A percentile compares a stretch with the other conserved stretches of the same genome.
These are phyloP conservation scores for Cuniculus paca DNA, from an alignment of 2,797 vertebrate species.

Conservation along the genomic window DNA sequence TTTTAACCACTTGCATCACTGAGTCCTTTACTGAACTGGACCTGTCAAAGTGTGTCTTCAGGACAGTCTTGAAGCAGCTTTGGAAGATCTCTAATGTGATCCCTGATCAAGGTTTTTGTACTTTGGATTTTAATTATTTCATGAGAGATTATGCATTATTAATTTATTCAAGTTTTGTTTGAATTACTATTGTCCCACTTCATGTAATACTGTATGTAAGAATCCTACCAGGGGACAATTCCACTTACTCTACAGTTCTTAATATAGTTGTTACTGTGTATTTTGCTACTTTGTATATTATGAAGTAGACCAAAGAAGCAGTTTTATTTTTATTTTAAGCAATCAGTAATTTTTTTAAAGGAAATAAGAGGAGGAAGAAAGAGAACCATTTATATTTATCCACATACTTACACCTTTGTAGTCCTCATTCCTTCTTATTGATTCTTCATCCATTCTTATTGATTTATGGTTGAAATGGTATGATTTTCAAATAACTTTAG, in stretches of 20 bases:
- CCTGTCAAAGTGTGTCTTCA: neutral
- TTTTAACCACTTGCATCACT: neutral
- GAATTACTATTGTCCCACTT: neutral
- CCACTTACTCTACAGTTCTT: neutral
- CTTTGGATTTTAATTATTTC: slow-evolving; percentile 10
- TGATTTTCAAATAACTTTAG: neutral
- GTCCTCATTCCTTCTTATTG: neutral
- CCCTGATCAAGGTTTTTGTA: neutral
- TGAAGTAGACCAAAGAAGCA: neutral
- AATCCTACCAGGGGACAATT: neutral
- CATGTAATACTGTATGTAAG: neutral
- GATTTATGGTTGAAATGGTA: neutral
- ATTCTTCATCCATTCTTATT: neutral
- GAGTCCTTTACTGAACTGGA: neutral
- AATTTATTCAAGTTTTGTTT: neutral
- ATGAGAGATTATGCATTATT: neutral
- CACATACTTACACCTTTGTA: neutral
- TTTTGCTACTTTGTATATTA: neutral
- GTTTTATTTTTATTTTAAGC: slow-evolving; percentile 48
- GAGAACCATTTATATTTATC: neutral
- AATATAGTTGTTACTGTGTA: neutral
- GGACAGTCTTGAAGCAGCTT: neutral
- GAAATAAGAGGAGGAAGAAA: neutral
- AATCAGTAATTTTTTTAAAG: neutral
- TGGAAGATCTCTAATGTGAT: neutral